Conservation (phyloP, 1,140 invertebrate genomes). For the Apis laboriosa region DNA sequence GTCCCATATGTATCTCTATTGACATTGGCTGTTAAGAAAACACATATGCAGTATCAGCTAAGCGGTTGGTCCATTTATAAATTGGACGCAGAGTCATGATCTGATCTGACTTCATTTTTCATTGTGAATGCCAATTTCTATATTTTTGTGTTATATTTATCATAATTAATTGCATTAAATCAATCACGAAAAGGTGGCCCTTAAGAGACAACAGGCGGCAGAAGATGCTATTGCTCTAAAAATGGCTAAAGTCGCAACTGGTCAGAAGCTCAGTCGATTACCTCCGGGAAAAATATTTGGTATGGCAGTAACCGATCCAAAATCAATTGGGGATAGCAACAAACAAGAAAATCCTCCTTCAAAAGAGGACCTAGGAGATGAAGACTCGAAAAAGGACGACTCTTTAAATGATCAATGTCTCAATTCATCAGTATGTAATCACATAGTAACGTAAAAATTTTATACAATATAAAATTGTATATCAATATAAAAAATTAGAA, state of each 20-base stretch:
- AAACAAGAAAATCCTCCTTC: background rate
- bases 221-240: conserved; percentile 98
- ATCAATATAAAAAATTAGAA: background rate
- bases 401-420: background rate
- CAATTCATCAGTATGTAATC: conserved; percentile 10
- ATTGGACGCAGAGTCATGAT: conserved; percentile 60
- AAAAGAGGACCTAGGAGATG: conserved; percentile 6
- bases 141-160: background rate
- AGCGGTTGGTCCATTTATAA: conserved; percentile 64
- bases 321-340: conserved; percentile 30
- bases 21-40: conserved; percentile 57
- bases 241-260: conserved; percentile 93
- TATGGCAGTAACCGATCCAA: conserved; percentile 87
- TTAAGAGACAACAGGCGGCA: conserved; percentile 97
- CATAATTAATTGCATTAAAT: background rate
- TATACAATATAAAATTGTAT: background rate
- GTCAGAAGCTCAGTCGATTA: conserved; percentile 89
- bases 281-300: conserved; percentile 96
- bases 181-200: conserved; percentile 88
- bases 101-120: conserved; percentile 24
- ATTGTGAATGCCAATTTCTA: background rate
- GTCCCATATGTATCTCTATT: conserved; percentile 61
- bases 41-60: conserved; percentile 57
- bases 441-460: background rate
- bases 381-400: conserved; percentile 18